Evolutionary conservation across 1,140 invertebrate genomes (phyloP), one percentile per base, ranked within the genome.

Genomic region (Ericerus pela): DNA sequence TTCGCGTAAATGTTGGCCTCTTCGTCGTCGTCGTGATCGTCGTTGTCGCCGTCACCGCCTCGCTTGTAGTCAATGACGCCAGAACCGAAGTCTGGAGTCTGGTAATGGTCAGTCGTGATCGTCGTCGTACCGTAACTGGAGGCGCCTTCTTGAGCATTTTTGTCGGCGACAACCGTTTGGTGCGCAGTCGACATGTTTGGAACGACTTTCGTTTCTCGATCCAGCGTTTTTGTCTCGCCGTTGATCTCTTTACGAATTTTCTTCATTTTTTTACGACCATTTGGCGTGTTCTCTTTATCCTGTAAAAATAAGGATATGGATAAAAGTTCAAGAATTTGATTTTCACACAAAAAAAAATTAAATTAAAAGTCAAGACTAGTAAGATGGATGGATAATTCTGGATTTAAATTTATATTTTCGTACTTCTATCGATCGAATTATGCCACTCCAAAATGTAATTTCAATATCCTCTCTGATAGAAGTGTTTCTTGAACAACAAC

Each of bases 241-340:
- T 59, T 36, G 22, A 63, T 27, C 38, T 62, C 54, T 51, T 66
- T 63, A 28, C 65, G 57, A 24, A 67, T 53, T 58, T 68, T 67
- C 56, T 64, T 66, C 2, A 47, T 24, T 47, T 47, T 47, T 14
- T 36, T 54, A 26, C 61, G 57, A 53, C 38, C 55, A 38, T 65
- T 65, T 29, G 65, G 65, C 20, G 64, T 61, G 53, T 67, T 66
- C 51, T 67, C 66, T 59, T 67, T 67, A 37, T 67, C 66, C 65
- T 67, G n/a, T n/a, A n/a, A n/a, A n/a, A n/a, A n/a, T n/a, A n/a
- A n/a, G n/a, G n/a, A n/a, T n/a, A n/a, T 47, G 11, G 61, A 64
- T 1, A 8, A 20, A 18, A 18, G 16, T 12, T 14, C 24, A 58
- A 58, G 28, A 56, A 22, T 16, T 18, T 56, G 29, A 56, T 56